Base-by-base conservation (phyloP, 2,113 vertebrate species). In the Propithecus coquereli region DNA sequence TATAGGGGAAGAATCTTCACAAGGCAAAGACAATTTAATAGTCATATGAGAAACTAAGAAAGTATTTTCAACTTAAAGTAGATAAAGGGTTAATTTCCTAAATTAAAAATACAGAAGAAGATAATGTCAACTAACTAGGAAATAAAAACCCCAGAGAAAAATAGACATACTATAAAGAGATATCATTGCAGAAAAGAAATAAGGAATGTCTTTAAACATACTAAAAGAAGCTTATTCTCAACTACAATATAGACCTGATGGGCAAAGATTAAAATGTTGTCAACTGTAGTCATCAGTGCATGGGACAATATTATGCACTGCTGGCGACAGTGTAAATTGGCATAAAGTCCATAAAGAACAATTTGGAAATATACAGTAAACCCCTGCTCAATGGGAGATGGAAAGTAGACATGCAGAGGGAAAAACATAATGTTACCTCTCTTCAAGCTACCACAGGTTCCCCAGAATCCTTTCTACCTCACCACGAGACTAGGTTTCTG, bases 71-170 rank as follows among this genome's bases (percentile, higher is more conserved):
- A 92, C 63, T 90, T 95, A 45, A 59, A 94, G 73, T 30, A 84
- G 47, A 47, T 63, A 95, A 89, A 89, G 8, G 3, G 11, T 81
- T 74, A 73, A 87, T 88, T 93, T 93, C 37, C 47, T 95, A 91
- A 70, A 79, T 76, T 74, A 80, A 85, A 63, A 71, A 25, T 43
- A 40, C 23, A 71, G 20, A 70, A 90, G 5, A 54, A 70, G 18
- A 65, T 71, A 73, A 45, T 65, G 47, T 61, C 50, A 92, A 40
- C 14, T 85, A 87, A 82, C 34, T 85, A 97, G 77, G 30, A 94
- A 96, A 80, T 74, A 85, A 97, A 93, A 90, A 81, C 34, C 23
- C 12, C 61, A 40, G 2, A 74, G 47, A 63, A 40, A 96, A 90
- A 54, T 23, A 54, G 9, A 84, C 37, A 61, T 81, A 63, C 34